Conservation (phyloP, 1,140 invertebrate genomes). For the Sitobion miscanthi region DNA sequence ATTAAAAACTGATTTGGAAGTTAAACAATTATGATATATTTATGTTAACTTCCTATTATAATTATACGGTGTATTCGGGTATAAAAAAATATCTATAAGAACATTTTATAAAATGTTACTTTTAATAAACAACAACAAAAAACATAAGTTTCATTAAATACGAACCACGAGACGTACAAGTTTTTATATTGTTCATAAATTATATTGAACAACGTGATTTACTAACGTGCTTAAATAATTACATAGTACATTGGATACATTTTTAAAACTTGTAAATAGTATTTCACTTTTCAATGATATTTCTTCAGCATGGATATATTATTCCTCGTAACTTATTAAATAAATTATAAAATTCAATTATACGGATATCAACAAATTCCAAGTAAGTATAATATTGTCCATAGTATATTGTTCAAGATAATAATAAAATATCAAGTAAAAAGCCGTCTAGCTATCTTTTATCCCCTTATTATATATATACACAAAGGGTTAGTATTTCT, state of each 20-base stretch:
- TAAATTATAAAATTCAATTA: not conserved
- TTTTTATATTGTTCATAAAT: not conserved
- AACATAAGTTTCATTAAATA: not conserved
- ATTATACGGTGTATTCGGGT: not conserved
- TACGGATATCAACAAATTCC: not conserved
- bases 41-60: not conserved
- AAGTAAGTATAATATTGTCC: not conserved
- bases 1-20: not conserved
- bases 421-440: conserved; percentile 5
- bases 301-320: not conserved
- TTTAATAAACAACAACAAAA: not conserved
- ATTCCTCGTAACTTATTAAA: not conserved
- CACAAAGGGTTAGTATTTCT: not conserved
- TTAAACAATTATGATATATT: not conserved
- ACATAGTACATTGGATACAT: not conserved
- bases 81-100: not conserved
- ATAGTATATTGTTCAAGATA: not conserved
- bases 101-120: not conserved
- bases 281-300: not conserved
- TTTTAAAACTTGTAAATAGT: not conserved
- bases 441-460: not conserved
- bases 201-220: not conserved
- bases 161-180: not conserved
- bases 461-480: not conserved
- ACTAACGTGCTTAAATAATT: not conserved